Conservation (phyloP, 2,797 vertebrate species). For the Lophius americanus region DNA sequence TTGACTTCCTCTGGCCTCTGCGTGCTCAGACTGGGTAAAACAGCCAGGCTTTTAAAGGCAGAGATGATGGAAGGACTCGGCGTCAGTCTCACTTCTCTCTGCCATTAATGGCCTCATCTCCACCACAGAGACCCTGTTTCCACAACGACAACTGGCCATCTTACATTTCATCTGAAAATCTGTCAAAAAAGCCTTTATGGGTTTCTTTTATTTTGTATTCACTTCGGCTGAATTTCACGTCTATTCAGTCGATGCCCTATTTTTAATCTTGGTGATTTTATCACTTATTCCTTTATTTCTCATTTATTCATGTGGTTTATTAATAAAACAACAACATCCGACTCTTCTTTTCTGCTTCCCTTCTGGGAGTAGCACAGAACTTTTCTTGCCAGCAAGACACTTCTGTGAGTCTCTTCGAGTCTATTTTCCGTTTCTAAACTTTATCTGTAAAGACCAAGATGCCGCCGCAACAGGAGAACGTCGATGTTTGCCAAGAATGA, state of each 20-base stretch:
- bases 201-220: constrained; percentile 15
- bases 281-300: constrained; percentile 46
- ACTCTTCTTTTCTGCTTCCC: constrained; percentile 42
- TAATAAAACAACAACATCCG: constrained; percentile 63
- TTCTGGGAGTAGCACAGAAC: constrained; percentile 39
- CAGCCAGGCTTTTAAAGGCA: constrained; percentile 48
- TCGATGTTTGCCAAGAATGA: too few species aligned
- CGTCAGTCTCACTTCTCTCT: constrained; percentile 38
- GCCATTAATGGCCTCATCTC: constrained; percentile 37
- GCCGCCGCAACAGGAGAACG: too few species aligned
- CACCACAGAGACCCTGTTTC: constrained; percentile 19
- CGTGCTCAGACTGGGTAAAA: constrained; percentile 43
- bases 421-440: constrained; percentile 25
- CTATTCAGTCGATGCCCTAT: constrained; percentile 29
- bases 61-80: constrained; percentile 42
- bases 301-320: constrained; percentile 66
- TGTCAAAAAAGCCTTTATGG: constrained; percentile 31
- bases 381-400: constrained; percentile 17
- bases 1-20: constrained; percentile 48
- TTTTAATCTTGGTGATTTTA: constrained; percentile 59
- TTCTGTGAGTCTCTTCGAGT: constrained; percentile 28
- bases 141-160: constrained; percentile 1
- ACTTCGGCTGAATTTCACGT: constrained; percentile 10
- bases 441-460: not conserved
- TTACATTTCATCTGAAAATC: constrained; percentile 39